Evolutionary conservation across 2,888 invertebrate species (phyloP), one percentile per base, ranked within the genome.

Genomic region (Carpatolechia fugitivella): DNA sequence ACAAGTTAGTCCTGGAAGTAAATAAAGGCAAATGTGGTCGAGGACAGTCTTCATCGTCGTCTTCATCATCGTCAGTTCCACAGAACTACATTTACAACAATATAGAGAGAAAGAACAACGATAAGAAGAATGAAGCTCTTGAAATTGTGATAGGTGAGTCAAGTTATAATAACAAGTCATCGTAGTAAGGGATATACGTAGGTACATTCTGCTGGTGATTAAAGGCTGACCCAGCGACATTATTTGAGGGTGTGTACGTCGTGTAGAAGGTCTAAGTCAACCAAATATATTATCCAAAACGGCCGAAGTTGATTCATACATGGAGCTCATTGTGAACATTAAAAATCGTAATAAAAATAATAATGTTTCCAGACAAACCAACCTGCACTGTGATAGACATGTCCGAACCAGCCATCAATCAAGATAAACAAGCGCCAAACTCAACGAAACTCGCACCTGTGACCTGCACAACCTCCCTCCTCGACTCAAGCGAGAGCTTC

Each of bases 1-100:
- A 95, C 70, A 95, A 95, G 76, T 86, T 97, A 58, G 96, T 97
- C 56, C 92, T 94, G 76, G 96, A 97, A 6, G 96, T 97, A 44
- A 95, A 95, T 75, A 94, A 93, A 60, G 96, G 96, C 47, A 93
- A 93, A 77, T 95, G 95, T 70, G 94, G 93, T 65, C 76, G 84
- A 0, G 85, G 81, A 7, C 79, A 83, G 67, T 74, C 82, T 33
- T 80, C 81, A 20, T 80, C 85, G 8, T 76, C 82, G 5, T 76
- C 82, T 1, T 83, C 90, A 2, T 57, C 64, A 0, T 80, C 91
- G 0, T 80, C 91, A 0, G 82, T 85, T 29, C 87, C 82, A 1
- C 82, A 80, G 61, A 85, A 87, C 73, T 66, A 82, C 57, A 88
- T 82, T 74, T 85, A 75, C 66, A 90, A 85, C 68, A 90, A 89